Base-by-base conservation (phyloP, 2,888 invertebrate genomes). In the Cheiracanthium punctorium region DNA sequence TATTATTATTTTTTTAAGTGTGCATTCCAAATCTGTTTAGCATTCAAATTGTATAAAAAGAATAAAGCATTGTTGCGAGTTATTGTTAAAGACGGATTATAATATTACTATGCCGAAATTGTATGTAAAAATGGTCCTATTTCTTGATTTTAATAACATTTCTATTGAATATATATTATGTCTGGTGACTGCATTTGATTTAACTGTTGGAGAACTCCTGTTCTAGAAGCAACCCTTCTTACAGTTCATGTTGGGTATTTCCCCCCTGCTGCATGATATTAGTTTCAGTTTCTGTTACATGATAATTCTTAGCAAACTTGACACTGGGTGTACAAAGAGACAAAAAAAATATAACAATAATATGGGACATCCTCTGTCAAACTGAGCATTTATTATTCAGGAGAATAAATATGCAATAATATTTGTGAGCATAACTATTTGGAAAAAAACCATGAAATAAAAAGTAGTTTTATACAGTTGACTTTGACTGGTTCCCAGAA, bases 351-450 rank as follows among this genome's bases (percentile, higher is more conserved):
- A n/a, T n/a, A n/a, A n/a, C n/a, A n/a, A n/a, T 7, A 37, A 37
- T 37, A 37, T 37, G 28, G 24, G 29, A 24, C 82, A 65, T 76
- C 30, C 32, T 30, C 65, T 77, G 70, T 77, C 69, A 67, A 72
- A 84, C 72, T 76, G 28, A 67, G 71, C 81, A 73, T 81, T 74
- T 65, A 41, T 43, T 32, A 74, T 48, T 41, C 28, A 73, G 41
- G 58, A 71, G 71, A 71, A 43, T 71, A 84, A 84, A 71, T 72
- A 77, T 72, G 82, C 82, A 84, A 84, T 84, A 84, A 84, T 70
- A 77, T 41, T 74, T 81, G 73, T 33, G 30, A 69, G 20, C 70
- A 41, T 82, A 64, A 70, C 58, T 81, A 69, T 81, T 75, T 71
- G 70, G 17, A 43, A 58, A 71, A 41, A 70, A 37, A 37, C 37